Evolutionary conservation across 2,888 invertebrate species (phyloP), one percentile per base, ranked within the genome.

Genomic region (Ormyrus pomaceus): DNA sequence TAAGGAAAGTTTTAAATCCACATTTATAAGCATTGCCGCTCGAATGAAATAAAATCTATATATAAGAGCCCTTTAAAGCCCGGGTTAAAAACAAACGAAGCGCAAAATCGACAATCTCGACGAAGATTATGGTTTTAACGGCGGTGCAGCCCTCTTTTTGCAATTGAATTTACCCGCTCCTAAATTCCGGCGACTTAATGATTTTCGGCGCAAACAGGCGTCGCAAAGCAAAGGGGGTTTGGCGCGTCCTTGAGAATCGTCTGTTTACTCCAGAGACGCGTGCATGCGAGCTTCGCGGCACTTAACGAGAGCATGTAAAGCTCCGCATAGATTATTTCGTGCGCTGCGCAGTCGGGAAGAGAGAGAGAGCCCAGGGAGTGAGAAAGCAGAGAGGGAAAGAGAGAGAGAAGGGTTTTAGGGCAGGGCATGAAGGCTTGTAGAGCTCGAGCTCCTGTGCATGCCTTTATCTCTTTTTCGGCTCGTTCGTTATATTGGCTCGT

Each of bases 271-370:
- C 9, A 53, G 34, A 62, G 56, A 34, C 11, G n/a, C 13, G 50
- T 7, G 34, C 71, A 70, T 64, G 19, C 75, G 19, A 8, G 50
- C 45, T 45, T 5, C 53, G 19, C 50, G 46, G 69, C 64, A 74
- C 74, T 79, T 79, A 64, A 74, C 53, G 56, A 53, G 71, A 66
- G 66, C 61, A 68, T 68, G 71, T 68, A 62, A 76, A 72, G 59
- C 76, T 73, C 46, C 48, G 80, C 73, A 77, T 80, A 73, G 73
- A 80, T 80, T 80, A 80, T 73, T 77, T 77, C 69, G 64, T 64
- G 53, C 69, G 51, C 59, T 48, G n/a, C 58, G 58, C 45, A 48
- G 65, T n/a, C 13, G 13, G 46, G n/a, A 13, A 50, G 34, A 34
- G 3, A 34, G 45, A 50, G 34, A 34, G 3, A 34, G 10, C 46